A percentile compares a stretch with the other conserved stretches of the same genome.
Conservation (phyloP, 2,888 invertebrate species). For the Notodonta dromedarius region DNA sequence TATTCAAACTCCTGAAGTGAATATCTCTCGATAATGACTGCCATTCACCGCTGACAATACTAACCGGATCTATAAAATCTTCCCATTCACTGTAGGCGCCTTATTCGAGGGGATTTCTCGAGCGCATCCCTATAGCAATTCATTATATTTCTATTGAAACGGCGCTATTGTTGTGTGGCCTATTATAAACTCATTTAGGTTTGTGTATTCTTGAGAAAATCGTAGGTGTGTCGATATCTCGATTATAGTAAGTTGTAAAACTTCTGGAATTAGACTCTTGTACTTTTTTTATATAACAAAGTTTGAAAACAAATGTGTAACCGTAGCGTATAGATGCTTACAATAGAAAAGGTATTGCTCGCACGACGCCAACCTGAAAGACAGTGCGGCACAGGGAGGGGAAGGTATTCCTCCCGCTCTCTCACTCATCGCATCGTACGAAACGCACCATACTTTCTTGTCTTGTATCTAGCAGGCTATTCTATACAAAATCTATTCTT, state of each 20-base stretch:
- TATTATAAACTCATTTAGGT: constrained; percentile 73
- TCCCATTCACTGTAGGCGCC: constrained; percentile 69
- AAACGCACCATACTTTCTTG: too few relatives aligned
- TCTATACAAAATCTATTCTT: too few relatives aligned
- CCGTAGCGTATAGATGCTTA: too few relatives aligned
- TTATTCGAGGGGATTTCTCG: constrained; percentile 69
- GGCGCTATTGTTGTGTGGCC: constrained; percentile 62
- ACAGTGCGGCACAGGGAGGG: too few relatives aligned
- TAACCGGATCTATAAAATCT: constrained; percentile 64
- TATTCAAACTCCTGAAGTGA: constrained; percentile 50
- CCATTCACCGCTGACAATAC: constrained; percentile 70
- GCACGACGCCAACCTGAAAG: too few relatives aligned
- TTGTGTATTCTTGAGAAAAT: constrained; percentile 51
- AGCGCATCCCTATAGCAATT: constrained; percentile 70
- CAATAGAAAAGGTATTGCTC: too few relatives aligned
- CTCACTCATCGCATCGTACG: too few relatives aligned
- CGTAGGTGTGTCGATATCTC: constrained; percentile 33
- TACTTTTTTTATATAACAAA: too few relatives aligned
- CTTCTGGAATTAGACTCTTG: background rate
- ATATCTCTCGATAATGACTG: constrained; percentile 66
- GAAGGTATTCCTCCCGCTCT: too few relatives aligned
- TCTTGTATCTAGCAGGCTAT: too few relatives aligned
- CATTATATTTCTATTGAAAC: constrained; percentile 75
- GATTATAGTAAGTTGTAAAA: background rate
- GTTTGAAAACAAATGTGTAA: too few relatives aligned